Evolutionary conservation across 2,113 vertebrate genomes (phyloP).

Genomic region (Passer domesticus): DNA sequence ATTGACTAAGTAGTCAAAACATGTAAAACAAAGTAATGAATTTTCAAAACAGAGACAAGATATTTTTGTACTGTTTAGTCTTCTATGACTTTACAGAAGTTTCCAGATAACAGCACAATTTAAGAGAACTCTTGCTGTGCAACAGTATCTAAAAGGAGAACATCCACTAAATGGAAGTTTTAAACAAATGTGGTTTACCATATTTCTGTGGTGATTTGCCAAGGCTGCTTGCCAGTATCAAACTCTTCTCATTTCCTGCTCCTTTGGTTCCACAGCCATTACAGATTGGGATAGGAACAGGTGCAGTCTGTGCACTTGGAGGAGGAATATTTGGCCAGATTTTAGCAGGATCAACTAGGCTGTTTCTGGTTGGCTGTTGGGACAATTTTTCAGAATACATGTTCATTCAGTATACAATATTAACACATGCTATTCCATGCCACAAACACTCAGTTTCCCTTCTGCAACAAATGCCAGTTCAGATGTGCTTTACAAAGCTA

Average conservation of each 20-base stretch:
- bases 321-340: slow-evolving; percentile 89
- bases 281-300: slow-evolving; percentile 85
- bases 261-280: slow-evolving; percentile 90
- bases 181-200: slow-evolving; percentile 72
- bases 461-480: neutral
- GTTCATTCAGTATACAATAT: neutral
- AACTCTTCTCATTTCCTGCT: slow-evolving; percentile 78
- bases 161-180: neutral
- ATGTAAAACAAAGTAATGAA: neutral
- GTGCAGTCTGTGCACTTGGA: slow-evolving; percentile 76
- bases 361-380: slow-evolving; percentile 82
- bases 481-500: neutral
- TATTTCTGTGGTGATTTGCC: slow-evolving; percentile 86
- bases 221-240: slow-evolving; percentile 80
- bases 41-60: neutral
- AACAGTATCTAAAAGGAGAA: neutral
- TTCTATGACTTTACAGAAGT: neutral
- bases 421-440: neutral
- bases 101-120: neutral
- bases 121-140: neutral
- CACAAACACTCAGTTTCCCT: neutral
- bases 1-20: neutral
- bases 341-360: slow-evolving; percentile 80
- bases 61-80: neutral
- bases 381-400: slow-evolving; percentile 50